Base-by-base conservation (phyloP, 1,140 invertebrate species). In the Catajapyx aquilonaris region DNA sequence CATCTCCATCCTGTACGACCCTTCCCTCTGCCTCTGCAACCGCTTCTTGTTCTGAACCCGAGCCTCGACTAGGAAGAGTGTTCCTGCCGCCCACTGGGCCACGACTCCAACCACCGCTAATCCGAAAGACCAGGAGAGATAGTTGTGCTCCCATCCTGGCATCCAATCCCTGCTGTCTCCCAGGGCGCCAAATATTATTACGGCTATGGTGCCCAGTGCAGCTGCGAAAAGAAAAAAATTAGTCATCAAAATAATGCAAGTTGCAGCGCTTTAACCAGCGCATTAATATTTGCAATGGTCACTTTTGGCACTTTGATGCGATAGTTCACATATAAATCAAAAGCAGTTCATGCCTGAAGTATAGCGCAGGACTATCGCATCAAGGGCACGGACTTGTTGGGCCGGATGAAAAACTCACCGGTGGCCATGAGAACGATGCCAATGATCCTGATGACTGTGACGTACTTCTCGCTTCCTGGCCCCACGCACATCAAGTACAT, bases 91-190 rank as follows among this genome's bases (percentile, higher is more conserved):
- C 19, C 81, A 62, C 9, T 81, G 55, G 16, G 73, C 59, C 11
- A 83, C 61, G 3, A 72, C 69, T 16, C 83, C 83, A 13, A 90
- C 57, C 7, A 80, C 76, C 23, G 70, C 85, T 15, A 94, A 57
- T 4, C 80, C 88, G 60, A 73, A 96, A 1, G 86, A 86, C 87
- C 87, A 96, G 2, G 86, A 76, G n/a, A 94, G 67, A 51, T 86
- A 76, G 59, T 95, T 95, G 49, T 90, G 81, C 47, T 94, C 84
- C 69, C 87, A 93, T 49, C 90, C 73, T 0, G 88, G 90, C 81
- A 95, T 90, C 88, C 90, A 96, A 48, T 85, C 80, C 18, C 88
- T 61, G 2, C 81, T 74, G 57, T 94, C 85, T 9, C 86, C 88
- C 49, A 75, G 65, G 1, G 75, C 73, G 20, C 88, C 90, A 61